Base-by-base conservation (phyloP, 1,140 invertebrate species). In the Heterodera carotae region DNA sequence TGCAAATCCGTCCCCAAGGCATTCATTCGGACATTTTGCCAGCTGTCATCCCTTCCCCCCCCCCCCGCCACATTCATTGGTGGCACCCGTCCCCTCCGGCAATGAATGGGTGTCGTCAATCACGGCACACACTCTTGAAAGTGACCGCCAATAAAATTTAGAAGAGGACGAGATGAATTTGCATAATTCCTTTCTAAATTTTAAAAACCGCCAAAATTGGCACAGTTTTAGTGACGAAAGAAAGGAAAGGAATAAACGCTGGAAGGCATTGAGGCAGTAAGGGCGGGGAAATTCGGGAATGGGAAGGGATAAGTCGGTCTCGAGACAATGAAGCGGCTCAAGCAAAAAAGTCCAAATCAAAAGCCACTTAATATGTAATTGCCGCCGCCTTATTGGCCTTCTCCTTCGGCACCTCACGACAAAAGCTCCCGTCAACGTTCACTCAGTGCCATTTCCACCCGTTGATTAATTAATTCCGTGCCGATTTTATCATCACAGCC, bases 71-170 rank as follows among this genome's bases (percentile, higher is more conserved):
- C 27, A 29, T 69, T 69, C 27, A 1, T 70, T n/a, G 36, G n/a
- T n/a, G n/a, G n/a, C n/a, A n/a, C n/a, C n/a, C n/a, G 5, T 8
- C 10, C 67, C 59, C 59, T 39, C 34, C 48, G 22, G 22, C 69
- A 43, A 4, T 29, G 69, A 71, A 56, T 71, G 36, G 69, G 34
- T 71, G 69, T 71, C 69, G 69, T 71, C 69, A 71, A 71, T 71
- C 69, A 71, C 69, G 29, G 43, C 48, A 33, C 68, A 33, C 29
- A 10, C 36, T 71, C 59, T n/a, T 71, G 12, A 25, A 33, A 43
- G 25, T 29, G 6, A 31, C 39, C 22, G 43, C 69, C 36, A 70
- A 53, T 70, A 33, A 22, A 29, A 22, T 33, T 31, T 6, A 18
- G 29, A 31, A n/a, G 25, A 69, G 33, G 56, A 18, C 15, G 31